These are phyloP conservation scores for Nemotelus nigrinus DNA, from an alignment of 2,888 invertebrate species.

Conservation along the genomic window DNA sequence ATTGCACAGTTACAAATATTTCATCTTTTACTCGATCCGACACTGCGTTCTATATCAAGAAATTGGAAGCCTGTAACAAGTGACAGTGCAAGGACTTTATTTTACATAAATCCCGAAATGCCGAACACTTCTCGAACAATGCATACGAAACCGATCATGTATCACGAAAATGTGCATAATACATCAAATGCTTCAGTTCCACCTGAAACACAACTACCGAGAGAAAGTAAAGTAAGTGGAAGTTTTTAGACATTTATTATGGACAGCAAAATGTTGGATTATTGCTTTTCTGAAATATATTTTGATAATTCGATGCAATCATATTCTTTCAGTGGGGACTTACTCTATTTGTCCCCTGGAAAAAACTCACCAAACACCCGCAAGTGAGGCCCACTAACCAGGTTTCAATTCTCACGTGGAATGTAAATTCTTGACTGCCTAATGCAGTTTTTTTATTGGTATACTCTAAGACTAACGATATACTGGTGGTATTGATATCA, in stretches of 20 bases:
- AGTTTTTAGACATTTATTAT: neutral
- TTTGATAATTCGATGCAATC: conserved; percentile 3
- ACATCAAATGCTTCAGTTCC: neutral
- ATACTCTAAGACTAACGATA: too few species aligned
- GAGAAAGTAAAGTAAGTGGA: conserved; percentile 32
- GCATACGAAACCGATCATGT: conserved; percentile 36
- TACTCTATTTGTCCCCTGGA: neutral
- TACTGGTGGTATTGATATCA: too few species aligned
- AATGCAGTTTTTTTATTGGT: too few species aligned
- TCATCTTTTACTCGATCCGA: conserved; percentile 66
- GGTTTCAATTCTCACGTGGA: too few species aligned
- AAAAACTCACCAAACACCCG: too few species aligned
- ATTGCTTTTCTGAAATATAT: neutral
- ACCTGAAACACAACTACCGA: neutral
- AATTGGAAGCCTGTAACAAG: conserved; percentile 19
- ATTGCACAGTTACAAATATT: conserved; percentile 70
- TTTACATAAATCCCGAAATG: conserved; percentile 46
- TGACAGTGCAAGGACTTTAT: conserved; percentile 37
- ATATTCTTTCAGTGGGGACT: neutral
- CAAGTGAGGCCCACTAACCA: too few species aligned
- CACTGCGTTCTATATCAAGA: conserved; percentile 37
- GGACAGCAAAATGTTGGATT: neutral
- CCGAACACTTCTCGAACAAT: conserved; percentile 40
- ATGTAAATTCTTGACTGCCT: too few species aligned
- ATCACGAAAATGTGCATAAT: conserved; percentile 6